Evolutionary conservation across 2,113 vertebrate genomes (phyloP).

Genomic region (Phylloscopus trochilus): DNA sequence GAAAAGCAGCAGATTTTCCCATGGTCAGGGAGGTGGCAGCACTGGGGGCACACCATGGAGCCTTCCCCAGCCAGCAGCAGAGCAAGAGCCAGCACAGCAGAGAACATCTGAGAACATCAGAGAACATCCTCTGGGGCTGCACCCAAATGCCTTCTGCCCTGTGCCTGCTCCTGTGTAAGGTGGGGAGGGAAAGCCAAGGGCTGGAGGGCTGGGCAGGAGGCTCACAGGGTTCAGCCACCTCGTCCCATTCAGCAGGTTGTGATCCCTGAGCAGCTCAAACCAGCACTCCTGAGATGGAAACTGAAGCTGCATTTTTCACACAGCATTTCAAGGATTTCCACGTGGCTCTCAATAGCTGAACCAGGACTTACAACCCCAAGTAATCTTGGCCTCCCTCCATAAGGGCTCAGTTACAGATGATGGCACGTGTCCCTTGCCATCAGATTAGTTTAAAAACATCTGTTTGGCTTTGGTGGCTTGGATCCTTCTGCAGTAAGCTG

Average conservation of each 20-base stretch:
- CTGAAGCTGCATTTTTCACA: background rate
- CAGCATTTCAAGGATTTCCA: background rate
- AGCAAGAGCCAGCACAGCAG: background rate
- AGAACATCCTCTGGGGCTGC: no score
- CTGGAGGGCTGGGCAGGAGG: background rate
- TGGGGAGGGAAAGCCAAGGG: background rate
- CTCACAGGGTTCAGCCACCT: accelerated
- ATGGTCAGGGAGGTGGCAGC: accelerated
- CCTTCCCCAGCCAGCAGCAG: background rate
- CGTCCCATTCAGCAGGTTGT: background rate
- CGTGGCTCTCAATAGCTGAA: background rate
- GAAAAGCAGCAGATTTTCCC: accelerated
- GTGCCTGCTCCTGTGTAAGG: accelerated
- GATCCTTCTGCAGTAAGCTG: conserved; percentile 14
- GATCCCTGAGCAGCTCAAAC: background rate
- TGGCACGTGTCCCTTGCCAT: background rate
- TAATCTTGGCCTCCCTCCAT: background rate
- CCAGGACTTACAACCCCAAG: background rate
- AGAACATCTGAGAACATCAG: background rate
- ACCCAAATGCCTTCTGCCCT: accelerated
- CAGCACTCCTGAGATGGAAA: background rate
- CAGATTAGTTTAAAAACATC: background rate
- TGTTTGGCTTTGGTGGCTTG: background rate
- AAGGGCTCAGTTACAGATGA: background rate
- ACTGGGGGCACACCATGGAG: accelerated